Conservation (phyloP, 2,797 vertebrate species). For the Numenius phaeopus region DNA sequence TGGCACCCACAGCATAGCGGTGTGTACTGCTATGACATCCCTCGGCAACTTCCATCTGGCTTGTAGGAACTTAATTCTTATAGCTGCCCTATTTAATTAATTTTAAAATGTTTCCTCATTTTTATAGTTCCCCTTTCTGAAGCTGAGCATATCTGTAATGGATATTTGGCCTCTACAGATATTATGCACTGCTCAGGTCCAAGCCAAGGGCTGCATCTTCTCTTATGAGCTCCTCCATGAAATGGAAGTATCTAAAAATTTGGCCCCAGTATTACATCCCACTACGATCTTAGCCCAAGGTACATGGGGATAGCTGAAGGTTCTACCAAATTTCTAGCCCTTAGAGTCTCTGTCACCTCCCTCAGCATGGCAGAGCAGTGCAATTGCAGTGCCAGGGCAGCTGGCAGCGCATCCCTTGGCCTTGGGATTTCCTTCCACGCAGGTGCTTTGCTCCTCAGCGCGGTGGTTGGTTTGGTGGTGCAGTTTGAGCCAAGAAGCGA, state of each 20-base stretch:
- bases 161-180: background rate
- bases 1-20: background rate
- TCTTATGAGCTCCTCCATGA: background rate
- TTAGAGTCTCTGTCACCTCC: background rate
- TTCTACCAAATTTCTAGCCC: background rate
- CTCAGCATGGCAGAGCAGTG: background rate
- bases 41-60: background rate
- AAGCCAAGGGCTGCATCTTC: background rate
- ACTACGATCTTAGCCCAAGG: background rate
- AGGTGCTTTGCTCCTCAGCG: accelerated
- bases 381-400: accelerated
- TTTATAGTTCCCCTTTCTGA: background rate
- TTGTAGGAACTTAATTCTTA: background rate
- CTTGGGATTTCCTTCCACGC: background rate
- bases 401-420: background rate
- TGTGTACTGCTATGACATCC: background rate
- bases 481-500: background rate
- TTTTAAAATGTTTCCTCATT: background rate
- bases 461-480: background rate
- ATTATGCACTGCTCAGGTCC: background rate
- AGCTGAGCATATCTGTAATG: background rate
- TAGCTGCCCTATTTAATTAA: background rate
- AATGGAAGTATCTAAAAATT: background rate
- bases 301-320: background rate
- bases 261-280: background rate